Conservation (phyloP, 2,888 invertebrate species). For the Augiades crinisus region DNA sequence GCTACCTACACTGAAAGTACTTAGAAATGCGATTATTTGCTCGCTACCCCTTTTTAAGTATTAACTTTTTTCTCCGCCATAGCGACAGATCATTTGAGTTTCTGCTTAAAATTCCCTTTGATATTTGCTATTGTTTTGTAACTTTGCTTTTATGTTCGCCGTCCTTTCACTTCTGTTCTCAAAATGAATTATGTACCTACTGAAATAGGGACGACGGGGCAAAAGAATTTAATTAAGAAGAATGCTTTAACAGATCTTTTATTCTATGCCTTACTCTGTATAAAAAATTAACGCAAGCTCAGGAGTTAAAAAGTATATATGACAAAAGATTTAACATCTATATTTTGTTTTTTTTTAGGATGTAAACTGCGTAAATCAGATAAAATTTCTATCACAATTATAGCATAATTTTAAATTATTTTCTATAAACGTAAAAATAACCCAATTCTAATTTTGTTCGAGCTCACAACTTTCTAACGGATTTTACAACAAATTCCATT, state of each 20-base stretch:
- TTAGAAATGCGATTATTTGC: constrained; percentile 14
- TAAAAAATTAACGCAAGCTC: neutral
- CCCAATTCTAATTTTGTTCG: too few species aligned
- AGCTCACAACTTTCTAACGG: too few species aligned
- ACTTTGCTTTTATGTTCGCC: neutral
- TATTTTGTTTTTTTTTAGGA: too few species aligned
- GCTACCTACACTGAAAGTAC: constrained; percentile 15
- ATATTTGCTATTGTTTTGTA: constrained; percentile 8
- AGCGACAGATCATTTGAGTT: constrained; percentile 18
- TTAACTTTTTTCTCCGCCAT: constrained; percentile 12
- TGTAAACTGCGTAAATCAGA: too few species aligned
- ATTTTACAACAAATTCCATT: too few species aligned
- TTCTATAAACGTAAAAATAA: too few species aligned
- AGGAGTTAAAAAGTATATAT: neutral
- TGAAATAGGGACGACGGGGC: neutral
- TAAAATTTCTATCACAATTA: too few species aligned
- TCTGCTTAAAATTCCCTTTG: constrained; percentile 13
- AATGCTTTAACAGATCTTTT: neutral
- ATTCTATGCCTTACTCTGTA: neutral
- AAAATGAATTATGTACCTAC: neutral
- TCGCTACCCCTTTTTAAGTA: constrained; percentile 17
- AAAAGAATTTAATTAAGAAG: neutral
- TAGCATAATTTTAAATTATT: too few species aligned
- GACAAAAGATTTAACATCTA: neutral
- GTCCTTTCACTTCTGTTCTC: neutral